phyloP scores from a whole-genome alignment of 2,888 invertebrate genomes.

The Meganola albula region DNA sequence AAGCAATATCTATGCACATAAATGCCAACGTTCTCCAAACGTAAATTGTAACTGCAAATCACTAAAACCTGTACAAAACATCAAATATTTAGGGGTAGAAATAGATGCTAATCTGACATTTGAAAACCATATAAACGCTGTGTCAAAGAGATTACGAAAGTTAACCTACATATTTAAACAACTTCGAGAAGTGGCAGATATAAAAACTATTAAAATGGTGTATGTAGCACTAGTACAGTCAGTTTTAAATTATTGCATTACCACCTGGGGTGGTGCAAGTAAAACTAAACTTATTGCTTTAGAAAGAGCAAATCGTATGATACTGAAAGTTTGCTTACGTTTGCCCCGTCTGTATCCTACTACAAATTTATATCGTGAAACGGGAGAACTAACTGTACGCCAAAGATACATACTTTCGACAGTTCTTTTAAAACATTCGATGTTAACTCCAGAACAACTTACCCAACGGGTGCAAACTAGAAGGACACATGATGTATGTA shows the following conservation, averaged over 20 bases:
- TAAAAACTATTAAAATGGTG: slow-evolving; percentile 1
- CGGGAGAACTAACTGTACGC: no score
- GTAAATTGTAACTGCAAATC: slow-evolving; percentile 2
- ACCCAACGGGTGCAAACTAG: no score
- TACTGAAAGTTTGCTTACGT: no score
- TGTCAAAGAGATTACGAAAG: slow-evolving; percentile 6
- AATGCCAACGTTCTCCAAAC: slow-evolving; percentile 3
- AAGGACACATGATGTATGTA: no score
- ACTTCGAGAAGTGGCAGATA: slow-evolving; percentile 6
- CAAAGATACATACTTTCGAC: no score
- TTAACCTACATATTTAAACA: slow-evolving; percentile 7
- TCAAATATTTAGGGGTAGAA: slow-evolving; percentile 10
- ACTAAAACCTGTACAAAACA: slow-evolving; percentile 1
- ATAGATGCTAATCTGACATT: slow-evolving; percentile 6
- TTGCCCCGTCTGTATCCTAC: no score
- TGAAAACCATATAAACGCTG: slow-evolving; percentile 5
- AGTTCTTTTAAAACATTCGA: no score
- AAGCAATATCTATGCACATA: slow-evolving; percentile 4
- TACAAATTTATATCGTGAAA: no score
- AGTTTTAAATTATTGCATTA: slow-evolving; percentile 5
- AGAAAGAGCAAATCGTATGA: no score
- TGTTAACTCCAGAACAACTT: no score
- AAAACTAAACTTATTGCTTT: no score
- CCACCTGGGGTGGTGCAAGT: slow-evolving; percentile 4
- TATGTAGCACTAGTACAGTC: slow-evolving; percentile 7